These are phyloP conservation scores for Bolinopsis microptera DNA, from an alignment of 37 sponge, comb jelly and placozoan species.

Conservation along the genomic window DNA sequence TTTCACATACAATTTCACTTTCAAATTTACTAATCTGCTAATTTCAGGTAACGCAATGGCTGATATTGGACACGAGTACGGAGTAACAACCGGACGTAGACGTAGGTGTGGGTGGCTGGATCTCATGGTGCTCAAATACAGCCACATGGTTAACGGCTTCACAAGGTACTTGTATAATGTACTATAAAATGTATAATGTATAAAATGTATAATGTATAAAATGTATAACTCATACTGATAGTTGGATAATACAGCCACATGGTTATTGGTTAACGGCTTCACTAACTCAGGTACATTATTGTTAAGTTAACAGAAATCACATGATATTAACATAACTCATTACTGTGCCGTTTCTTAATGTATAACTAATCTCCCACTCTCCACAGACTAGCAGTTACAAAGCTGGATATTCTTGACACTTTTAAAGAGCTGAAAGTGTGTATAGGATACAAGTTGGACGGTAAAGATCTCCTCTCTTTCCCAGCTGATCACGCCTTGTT, in stretches of 20 bases:
- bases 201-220: neutral
- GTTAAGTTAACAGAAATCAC: no score
- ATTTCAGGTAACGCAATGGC: conserved; percentile 78
- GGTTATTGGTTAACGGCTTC: neutral
- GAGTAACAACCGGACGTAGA: conserved; percentile 94
- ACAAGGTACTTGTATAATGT: conserved; percentile 70
- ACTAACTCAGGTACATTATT: no score
- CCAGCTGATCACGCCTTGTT: conserved; percentile 70
- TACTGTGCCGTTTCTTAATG: no score
- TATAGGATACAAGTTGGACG: conserved; percentile 84
- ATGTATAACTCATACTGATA: no score
- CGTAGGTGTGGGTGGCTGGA: conserved; percentile 99
- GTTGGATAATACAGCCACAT: no score
- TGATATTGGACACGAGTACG: conserved; percentile 84
- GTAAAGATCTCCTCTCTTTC: conserved; percentile 72
- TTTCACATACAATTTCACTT: no score
- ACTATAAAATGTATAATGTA: neutral
- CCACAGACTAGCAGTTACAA: conserved; percentile 83
- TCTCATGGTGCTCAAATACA: conserved; percentile 83
- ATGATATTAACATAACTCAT: no score
- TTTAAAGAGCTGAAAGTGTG: conserved; percentile 95
- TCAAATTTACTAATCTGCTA: no score
- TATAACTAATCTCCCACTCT: neutral
- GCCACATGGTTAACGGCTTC: conserved; percentile 86
- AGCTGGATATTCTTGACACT: conserved; percentile 91